Evolutionary conservation across 2,113 vertebrate species (phyloP).

Genomic region (Anser brachyrhynchus): DNA sequence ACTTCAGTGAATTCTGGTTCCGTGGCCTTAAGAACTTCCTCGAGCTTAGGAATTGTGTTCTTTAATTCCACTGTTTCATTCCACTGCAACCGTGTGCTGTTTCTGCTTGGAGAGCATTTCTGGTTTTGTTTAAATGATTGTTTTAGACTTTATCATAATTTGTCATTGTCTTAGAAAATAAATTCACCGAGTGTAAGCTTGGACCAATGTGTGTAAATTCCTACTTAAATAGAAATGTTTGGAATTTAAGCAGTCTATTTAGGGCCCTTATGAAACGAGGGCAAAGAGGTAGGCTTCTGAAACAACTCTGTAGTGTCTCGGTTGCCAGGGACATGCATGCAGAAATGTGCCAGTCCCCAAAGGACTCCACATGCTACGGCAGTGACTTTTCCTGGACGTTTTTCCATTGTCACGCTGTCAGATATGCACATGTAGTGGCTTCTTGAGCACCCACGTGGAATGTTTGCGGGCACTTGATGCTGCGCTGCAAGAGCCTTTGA

Average conservation of each 20-base stretch:
- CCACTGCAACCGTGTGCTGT: not conserved
- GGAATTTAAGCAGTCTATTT: not conserved
- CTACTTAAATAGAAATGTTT: not conserved
- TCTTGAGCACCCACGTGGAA: accelerated
- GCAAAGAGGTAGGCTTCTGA: not conserved
- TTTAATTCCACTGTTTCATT: too few relatives aligned
- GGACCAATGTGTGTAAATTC: not conserved
- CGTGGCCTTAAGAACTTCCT: not conserved
- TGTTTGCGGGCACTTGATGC: not conserved
- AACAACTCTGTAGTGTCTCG: not conserved
- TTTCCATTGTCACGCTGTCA: not conserved
- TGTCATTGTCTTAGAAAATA: not conserved
- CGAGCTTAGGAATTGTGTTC: accelerated
- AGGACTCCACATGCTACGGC: not conserved
- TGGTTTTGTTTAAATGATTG: not conserved
- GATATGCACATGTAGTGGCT: accelerated
- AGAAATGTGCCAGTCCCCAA: not conserved
- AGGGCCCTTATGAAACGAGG: not conserved
- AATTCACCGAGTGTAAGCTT: not conserved
- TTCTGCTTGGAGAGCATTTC: not conserved
- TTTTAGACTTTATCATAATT: not conserved
- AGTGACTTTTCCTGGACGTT: not conserved
- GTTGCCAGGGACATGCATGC: not conserved
- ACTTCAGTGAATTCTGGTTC: not conserved
- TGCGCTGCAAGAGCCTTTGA: not conserved